Conservation (phyloP, 2,888 invertebrate genomes). For the Euphydryas editha region DNA sequence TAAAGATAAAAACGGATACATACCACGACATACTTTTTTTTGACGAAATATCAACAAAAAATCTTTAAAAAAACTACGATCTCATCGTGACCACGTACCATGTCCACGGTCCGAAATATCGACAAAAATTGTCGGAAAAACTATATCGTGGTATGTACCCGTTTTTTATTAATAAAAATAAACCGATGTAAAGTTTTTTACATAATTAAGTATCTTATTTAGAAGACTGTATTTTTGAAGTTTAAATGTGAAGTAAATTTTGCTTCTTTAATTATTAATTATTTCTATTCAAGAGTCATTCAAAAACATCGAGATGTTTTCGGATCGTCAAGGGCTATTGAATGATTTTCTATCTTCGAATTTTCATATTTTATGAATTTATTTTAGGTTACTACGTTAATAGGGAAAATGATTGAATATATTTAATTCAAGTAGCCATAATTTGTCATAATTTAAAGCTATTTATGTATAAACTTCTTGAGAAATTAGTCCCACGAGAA, state of each 20-base stretch:
- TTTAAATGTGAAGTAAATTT: neutral
- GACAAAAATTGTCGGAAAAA: no score
- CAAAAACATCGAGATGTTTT: neutral
- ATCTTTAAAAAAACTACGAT: no score
- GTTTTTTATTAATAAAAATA: no score
- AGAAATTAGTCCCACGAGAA: neutral
- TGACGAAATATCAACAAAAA: no score
- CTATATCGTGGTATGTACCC: no score
- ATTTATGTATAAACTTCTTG: neutral
- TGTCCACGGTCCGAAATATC: no score
- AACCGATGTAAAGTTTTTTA: no score
- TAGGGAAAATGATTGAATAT: neutral
- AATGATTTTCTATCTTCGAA: neutral
- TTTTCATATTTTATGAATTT: neutral
- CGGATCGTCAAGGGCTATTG: neutral
- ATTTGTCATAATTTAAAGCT: no score
- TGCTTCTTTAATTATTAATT: conserved; percentile 2
- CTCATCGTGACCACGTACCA: no score
- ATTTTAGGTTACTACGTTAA: neutral
- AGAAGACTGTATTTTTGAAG: neutral
- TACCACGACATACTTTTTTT: no score
- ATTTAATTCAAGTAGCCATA: no score
- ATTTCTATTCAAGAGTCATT: neutral
- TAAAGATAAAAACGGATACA: no score
- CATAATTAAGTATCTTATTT: neutral